Percentiles rank a stretch among this genome's conserved stretches.
Evolutionary conservation across 2,888 invertebrate genomes (phyloP).

Genomic region (Drosophila barbarae): DNA sequence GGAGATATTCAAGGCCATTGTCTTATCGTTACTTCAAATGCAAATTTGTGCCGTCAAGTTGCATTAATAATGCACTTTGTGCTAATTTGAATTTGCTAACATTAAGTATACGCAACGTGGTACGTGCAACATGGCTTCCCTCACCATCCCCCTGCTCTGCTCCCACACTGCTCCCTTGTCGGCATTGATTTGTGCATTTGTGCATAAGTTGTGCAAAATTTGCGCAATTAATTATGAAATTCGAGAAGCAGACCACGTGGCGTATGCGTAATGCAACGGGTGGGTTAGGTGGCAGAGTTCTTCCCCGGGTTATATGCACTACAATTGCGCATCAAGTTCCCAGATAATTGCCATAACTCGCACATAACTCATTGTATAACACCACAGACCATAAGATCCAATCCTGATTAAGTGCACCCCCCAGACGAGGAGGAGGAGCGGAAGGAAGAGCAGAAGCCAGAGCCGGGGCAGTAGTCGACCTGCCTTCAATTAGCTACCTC

Average conservation of each 20-base stretch:
- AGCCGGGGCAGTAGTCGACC: not conserved
- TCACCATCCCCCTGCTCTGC: not conserved
- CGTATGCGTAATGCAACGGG: slow-evolving; percentile 43
- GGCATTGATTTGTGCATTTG: slow-evolving; percentile 47
- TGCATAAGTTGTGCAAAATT: slow-evolving; percentile 49
- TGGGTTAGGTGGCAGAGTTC: too few relatives aligned
- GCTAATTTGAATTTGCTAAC: slow-evolving; percentile 23
- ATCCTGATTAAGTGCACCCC: slow-evolving; percentile 15
- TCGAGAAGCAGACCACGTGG: slow-evolving; percentile 16
- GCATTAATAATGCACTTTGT: slow-evolving; percentile 31
- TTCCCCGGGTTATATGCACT: not conserved
- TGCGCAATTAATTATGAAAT: slow-evolving; percentile 57
- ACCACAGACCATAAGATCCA: not conserved
- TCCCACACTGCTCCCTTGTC: not conserved
- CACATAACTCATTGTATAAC: slow-evolving; percentile 16
- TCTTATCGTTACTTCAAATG: not conserved
- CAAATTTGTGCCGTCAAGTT: slow-evolving; percentile 14
- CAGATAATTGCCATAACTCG: slow-evolving; percentile 15
- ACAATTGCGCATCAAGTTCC: not conserved
- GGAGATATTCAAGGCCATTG: not conserved
- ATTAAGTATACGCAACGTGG: slow-evolving; percentile 31
- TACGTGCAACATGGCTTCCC: not conserved
- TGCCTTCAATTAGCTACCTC: slow-evolving; percentile 28
- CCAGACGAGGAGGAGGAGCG: not conserved
- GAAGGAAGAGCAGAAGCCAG: not conserved